Conservation (phyloP, 2,113 vertebrate species). For the Heterotis niloticus region DNA sequence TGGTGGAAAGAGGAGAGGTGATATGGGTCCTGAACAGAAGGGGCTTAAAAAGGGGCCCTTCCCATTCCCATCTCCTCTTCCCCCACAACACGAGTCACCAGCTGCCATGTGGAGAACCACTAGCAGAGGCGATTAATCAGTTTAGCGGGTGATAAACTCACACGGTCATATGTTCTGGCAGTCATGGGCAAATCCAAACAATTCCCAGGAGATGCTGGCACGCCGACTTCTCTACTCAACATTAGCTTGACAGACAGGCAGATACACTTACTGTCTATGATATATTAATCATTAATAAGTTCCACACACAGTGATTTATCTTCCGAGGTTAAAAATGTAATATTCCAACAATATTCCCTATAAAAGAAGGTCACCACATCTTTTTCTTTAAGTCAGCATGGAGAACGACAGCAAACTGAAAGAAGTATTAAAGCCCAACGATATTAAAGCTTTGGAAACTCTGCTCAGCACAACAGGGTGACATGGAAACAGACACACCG, state of each 20-base stretch:
- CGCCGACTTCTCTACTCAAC: neutral
- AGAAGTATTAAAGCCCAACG: neutral
- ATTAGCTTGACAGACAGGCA: neutral
- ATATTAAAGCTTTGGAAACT: neutral
- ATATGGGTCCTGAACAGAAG: neutral
- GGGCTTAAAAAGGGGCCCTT: slow-evolving; percentile 3
- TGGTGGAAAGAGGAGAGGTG: neutral
- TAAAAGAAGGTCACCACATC: neutral
- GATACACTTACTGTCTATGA: neutral
- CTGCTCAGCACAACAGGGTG: neutral
- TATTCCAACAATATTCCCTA: neutral
- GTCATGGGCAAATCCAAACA: slow-evolving; percentile 13
- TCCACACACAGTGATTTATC: too few relatives aligned
- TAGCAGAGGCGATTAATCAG: slow-evolving; percentile 21
- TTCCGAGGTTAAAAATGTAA: neutral
- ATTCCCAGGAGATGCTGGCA: neutral
- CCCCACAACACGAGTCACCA: slow-evolving; percentile 1
- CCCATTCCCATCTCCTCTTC: neutral
- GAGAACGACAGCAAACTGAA: neutral
- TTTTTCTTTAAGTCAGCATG: neutral
- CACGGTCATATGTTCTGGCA: slow-evolving; percentile 15
- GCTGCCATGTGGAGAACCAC: neutral
- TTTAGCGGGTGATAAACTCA: slow-evolving; percentile 15
- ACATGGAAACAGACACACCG: neutral
- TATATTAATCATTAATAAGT: neutral